Conservation (phyloP, 2,113 vertebrate species). For the Rhinichthys klamathensis region DNA sequence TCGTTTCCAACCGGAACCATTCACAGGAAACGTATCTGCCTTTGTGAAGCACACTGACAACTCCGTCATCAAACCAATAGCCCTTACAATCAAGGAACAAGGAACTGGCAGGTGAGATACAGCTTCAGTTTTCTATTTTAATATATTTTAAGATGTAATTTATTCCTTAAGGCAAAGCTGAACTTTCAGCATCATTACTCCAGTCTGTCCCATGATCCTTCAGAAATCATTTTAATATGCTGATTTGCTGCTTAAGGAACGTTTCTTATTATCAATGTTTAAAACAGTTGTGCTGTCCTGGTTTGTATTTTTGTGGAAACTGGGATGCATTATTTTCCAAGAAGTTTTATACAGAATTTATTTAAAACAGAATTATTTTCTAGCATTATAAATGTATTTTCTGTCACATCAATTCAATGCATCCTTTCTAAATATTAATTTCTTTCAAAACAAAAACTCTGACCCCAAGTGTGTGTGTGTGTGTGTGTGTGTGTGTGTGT, state of each 20-base stretch:
- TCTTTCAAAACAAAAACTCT: neutral
- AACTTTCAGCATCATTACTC: neutral
- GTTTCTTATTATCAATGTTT: too few relatives aligned
- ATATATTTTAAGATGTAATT: neutral
- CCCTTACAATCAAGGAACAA: slow-evolving; percentile 50
- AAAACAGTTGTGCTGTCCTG: neutral
- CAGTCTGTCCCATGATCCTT: neutral
- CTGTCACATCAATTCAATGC: neutral
- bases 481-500: too few relatives aligned
- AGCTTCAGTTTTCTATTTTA: neutral
- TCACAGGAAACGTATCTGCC: slow-evolving; percentile 69
- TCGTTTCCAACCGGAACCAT: slow-evolving; percentile 63
- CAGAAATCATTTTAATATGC: neutral
- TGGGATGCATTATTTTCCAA: too few relatives aligned
- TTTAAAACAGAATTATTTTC: neutral
- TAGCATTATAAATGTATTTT: neutral
- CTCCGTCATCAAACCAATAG: slow-evolving; percentile 44
- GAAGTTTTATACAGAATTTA: neutral
- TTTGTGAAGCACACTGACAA: slow-evolving; percentile 63
- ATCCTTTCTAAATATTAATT: neutral
- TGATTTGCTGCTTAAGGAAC: neutral
- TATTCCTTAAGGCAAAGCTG: neutral
- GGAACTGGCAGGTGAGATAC: slow-evolving; percentile 62
- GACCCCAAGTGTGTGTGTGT: neutral
- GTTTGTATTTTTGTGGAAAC: too few relatives aligned